Base-by-base conservation (phyloP, 1,140 invertebrate species). In the Eueides isabella region DNA sequence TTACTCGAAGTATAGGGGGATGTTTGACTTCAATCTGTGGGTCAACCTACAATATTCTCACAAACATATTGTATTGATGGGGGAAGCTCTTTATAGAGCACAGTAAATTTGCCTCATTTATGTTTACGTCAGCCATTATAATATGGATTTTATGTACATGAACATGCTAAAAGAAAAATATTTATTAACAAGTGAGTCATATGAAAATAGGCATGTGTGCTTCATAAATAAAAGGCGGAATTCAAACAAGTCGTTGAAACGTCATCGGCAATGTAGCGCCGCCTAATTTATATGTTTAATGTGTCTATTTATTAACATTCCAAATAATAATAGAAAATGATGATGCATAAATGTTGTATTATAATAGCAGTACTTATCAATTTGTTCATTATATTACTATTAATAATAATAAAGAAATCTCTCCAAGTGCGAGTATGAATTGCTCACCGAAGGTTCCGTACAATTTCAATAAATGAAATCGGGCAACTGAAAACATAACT, bases 101-200 rank as follows among this genome's bases (percentile, higher is more conserved):
- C 80, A 89, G 80, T 90, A 88, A 90, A 91, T 93, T 92, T 85
- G 86, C 85, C 82, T 92, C 91, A 93, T 92, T 93, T 93, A 93
- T 93, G 91, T 91, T 90, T 90, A 88, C 85, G 87, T 90, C 86
- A 83, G 86, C n/a, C n/a, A n/a, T n/a, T n/a, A n/a, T n/a, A 87
- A 87, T 89, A 90, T 87, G 87, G 77, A 23, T 92, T 92, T 93
- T 92, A 93, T 92, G 88, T 89, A 75, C 81, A 79, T 83, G 74
- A 83, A 82, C 91, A 92, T 88, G 91, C 48, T 19, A 55, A 55
- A 26, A 55, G 19, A 55, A 55, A 23, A 55, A 55, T 26, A 23
- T 55, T 23, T 55, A 44, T 44, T 19, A 44, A 55, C 48, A 55
- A 55, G 9, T 55, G 48, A 55, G 9, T 55, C 48, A 55, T 55